Percentiles rank a stretch among this genome's conserved stretches.
Conservation (phyloP, 1,140 invertebrate genomes). For the Drosophila kurseongensis region DNA sequence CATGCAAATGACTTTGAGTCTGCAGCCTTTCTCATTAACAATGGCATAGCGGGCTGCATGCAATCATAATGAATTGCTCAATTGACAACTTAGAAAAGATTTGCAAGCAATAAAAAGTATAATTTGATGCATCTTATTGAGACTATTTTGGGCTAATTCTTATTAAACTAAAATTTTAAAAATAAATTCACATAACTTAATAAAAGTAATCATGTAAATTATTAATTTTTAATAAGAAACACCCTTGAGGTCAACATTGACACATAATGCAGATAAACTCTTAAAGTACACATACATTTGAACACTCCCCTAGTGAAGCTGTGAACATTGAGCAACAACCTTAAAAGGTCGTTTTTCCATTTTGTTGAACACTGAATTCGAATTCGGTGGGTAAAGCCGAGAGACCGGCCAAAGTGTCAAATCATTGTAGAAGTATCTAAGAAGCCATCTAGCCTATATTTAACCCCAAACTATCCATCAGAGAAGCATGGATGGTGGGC, state of each 20-base stretch:
- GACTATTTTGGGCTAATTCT: too few relatives aligned
- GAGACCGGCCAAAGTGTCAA: constrained; percentile 66
- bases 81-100: constrained; percentile 45
- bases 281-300: constrained; percentile 17
- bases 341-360: constrained; percentile 74
- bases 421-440: constrained; percentile 68
- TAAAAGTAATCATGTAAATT: too few relatives aligned
- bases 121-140: neutral
- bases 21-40: constrained; percentile 46
- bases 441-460: constrained; percentile 78
- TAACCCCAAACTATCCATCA: constrained; percentile 81
- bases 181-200: too few relatives aligned
- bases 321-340: constrained; percentile 66
- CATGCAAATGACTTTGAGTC: constrained; percentile 64
- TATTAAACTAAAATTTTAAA: too few relatives aligned
- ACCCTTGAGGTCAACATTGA: neutral
- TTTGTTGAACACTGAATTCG: constrained; percentile 39
- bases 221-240: too few relatives aligned
- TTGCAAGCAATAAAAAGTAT: constrained; percentile 1
- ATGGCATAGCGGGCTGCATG: constrained; percentile 26
- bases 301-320: constrained; percentile 14
- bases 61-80: constrained; percentile 60
- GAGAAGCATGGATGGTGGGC: constrained; percentile 55
- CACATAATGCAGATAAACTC: constrained; percentile 6
- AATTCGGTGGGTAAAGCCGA: constrained; percentile 10